Conservation (phyloP, 2,888 invertebrate species). For the Frankliniella intonsa region DNA sequence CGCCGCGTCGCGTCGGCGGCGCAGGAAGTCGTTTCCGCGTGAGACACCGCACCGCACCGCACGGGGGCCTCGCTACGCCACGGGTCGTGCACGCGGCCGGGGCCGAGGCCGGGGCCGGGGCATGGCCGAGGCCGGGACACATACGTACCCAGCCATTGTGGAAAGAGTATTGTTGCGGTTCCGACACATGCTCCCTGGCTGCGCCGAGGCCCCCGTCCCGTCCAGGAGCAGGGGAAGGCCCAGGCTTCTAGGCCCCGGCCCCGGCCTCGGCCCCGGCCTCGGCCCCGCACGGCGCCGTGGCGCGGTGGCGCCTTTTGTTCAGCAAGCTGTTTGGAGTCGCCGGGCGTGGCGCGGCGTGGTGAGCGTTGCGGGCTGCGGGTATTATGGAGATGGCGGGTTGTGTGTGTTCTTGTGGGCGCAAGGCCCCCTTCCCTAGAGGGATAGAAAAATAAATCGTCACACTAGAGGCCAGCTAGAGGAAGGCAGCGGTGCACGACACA, state of each 20-base stretch:
- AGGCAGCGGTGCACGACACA: too few species aligned
- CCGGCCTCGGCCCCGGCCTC: neutral
- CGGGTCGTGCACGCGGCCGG: neutral
- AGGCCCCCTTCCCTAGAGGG: too few species aligned
- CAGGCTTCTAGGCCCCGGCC: neutral
- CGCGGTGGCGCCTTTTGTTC: neutral
- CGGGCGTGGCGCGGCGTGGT: neutral
- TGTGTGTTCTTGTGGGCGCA: too few species aligned
- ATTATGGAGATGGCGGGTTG: too few species aligned
- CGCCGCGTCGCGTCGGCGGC: too few species aligned
- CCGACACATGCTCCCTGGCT: constrained; percentile 14
- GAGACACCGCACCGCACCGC: neutral
- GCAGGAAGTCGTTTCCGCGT: constrained; percentile 13
- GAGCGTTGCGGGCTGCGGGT: neutral
- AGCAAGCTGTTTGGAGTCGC: neutral
- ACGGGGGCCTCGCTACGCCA: neutral
- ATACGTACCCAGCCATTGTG: constrained; percentile 18
- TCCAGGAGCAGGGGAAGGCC: neutral
- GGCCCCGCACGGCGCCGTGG: neutral
- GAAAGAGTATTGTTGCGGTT: too few species aligned
- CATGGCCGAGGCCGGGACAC: neutral
- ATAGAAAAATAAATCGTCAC: too few species aligned
- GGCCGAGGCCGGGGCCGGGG: neutral
- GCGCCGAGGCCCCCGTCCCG: neutral
- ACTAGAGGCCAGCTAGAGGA: too few species aligned